phyloP scores from a whole-genome alignment of 2,797 vertebrate genomes.

The Fratercula arctica region DNA sequence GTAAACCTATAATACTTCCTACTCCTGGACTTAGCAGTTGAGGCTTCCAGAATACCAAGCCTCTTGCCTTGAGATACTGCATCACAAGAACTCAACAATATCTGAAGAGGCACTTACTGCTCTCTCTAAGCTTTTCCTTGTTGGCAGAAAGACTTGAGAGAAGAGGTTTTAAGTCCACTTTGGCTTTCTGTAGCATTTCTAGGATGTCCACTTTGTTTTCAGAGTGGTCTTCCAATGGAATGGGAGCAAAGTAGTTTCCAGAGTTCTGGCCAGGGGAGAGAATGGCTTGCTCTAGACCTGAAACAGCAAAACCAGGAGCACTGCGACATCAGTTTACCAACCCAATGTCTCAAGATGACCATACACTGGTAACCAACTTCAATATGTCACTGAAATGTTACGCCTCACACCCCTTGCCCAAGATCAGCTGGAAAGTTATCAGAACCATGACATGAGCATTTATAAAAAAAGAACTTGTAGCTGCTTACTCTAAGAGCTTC shows the following conservation, averaged over 20 bases:
- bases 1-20: not conserved
- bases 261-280: constrained; percentile 87
- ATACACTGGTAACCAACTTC: constrained; percentile 25
- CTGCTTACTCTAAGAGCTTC: not conserved
- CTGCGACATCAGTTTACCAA: constrained; percentile 63
- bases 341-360: constrained; percentile 37
- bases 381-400: not conserved
- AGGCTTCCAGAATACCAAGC: constrained; percentile 27
- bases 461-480: not conserved
- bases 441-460: not conserved
- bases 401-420: constrained; percentile 10
- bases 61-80: constrained; percentile 49
- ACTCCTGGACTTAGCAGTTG: not conserved
- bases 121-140: constrained; percentile 94
- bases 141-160: constrained; percentile 95
- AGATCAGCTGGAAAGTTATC: constrained; percentile 1
- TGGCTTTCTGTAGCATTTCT: constrained; percentile 97
- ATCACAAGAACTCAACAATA: constrained; percentile 54
- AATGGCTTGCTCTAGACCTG: constrained; percentile 87
- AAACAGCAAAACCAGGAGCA: constrained; percentile 73
- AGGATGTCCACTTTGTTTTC: constrained; percentile 97
- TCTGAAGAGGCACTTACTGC: constrained; percentile 87
- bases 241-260: constrained; percentile 93
- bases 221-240: constrained; percentile 88
- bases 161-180: constrained; percentile 96